phyloP scores from a whole-genome alignment of 2,113 vertebrate genomes.

The Egretta garzetta region DNA sequence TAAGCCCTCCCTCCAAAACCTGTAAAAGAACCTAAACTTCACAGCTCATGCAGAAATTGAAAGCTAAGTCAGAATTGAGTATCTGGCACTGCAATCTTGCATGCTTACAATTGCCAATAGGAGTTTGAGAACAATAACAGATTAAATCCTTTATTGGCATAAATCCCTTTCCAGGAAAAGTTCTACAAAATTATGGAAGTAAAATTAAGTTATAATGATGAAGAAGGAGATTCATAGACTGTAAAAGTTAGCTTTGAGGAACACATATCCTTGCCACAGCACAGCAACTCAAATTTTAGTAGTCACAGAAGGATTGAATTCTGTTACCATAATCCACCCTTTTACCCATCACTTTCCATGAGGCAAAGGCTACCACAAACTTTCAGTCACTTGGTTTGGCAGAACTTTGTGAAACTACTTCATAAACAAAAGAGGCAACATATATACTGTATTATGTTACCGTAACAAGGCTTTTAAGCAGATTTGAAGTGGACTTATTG shows the following conservation, averaged over 20 bases:
- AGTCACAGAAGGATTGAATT: not conserved
- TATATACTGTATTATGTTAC: not conserved
- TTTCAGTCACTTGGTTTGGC: not conserved
- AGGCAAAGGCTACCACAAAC: not conserved
- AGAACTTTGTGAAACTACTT: not conserved
- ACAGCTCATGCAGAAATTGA: not conserved
- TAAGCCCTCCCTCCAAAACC: not conserved
- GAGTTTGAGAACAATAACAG: not conserved
- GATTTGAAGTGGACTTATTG: not conserved
- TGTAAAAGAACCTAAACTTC: not conserved
- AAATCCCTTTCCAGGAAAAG: not conserved
- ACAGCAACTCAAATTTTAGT: not conserved
- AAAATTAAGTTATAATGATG: not conserved
- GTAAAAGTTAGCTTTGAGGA: not conserved
- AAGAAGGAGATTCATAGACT: not conserved
- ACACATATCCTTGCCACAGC: not conserved
- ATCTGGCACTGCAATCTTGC: not conserved
- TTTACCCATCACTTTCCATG: not conserved
- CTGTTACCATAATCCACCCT: not conserved
- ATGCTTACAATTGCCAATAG: not conserved
- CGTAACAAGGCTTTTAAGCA: conserved; percentile 3
- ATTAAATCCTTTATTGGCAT: not conserved
- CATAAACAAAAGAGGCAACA: not conserved
- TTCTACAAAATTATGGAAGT: not conserved
- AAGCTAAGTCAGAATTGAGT: not conserved